Conservation (phyloP, 2,888 invertebrate genomes). For the Lepidonotus clava region DNA sequence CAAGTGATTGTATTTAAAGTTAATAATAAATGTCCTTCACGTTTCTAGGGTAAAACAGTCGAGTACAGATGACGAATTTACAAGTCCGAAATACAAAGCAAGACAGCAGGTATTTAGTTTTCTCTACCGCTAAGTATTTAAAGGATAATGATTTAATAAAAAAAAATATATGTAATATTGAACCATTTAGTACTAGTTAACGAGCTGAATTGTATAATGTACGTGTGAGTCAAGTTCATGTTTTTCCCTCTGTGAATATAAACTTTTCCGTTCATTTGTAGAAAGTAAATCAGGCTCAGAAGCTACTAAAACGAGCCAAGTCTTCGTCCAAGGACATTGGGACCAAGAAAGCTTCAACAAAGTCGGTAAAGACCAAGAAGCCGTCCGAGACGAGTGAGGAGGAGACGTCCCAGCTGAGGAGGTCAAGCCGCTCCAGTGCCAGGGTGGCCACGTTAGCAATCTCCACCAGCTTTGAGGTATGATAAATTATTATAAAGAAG, state of each 20-base stretch:
- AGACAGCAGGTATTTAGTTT: slow-evolving; percentile 12
- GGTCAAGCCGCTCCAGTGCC: slow-evolving; percentile 26
- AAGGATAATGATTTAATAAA: too few relatives aligned
- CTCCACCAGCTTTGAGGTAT: slow-evolving; percentile 30
- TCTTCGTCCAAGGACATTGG: background rate
- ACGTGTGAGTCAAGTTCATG: too few relatives aligned
- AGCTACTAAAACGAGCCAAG: too few relatives aligned
- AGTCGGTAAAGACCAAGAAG: background rate
- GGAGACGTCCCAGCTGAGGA: background rate
- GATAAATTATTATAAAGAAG: background rate
- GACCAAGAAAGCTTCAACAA: background rate
- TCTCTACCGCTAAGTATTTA: too few relatives aligned
- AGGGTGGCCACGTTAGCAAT: slow-evolving; percentile 22
- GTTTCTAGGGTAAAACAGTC: background rate
- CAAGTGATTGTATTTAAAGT: too few relatives aligned
- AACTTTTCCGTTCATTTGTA: too few relatives aligned
- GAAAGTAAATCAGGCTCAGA: slow-evolving; percentile 19
- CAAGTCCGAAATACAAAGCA: background rate
- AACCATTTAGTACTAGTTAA: too few relatives aligned
- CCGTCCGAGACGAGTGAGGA: background rate
- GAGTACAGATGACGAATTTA: slow-evolving; percentile 8
- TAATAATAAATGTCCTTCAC: too few relatives aligned
- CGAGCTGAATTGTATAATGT: too few relatives aligned
- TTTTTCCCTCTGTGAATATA: too few relatives aligned
- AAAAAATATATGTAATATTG: too few relatives aligned